Base-by-base conservation (phyloP, 2,888 invertebrate genomes). In the Encarsia formosa region DNA sequence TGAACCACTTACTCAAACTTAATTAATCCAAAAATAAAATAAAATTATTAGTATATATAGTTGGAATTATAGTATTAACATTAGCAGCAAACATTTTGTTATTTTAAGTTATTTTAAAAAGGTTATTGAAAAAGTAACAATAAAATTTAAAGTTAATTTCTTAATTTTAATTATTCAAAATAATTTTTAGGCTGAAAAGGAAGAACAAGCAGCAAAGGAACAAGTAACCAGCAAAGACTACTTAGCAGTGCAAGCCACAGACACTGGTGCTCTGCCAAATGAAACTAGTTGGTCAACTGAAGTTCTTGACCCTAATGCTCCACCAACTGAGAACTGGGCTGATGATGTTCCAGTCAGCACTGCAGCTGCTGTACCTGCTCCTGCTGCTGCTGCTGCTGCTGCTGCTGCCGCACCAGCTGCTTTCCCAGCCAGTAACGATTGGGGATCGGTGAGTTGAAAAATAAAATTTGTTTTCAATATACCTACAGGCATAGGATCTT, bases 141-240 rank as follows among this genome's bases (percentile, higher is more conserved):
- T 9, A 20, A 11, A 18, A 35, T n/a, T n/a, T n/a, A 24, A 24
- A 5, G 6, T 23, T 24, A 22, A 35, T 13, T 29, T 8, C 13
- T 23, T 31, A 41, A 39, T 24, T n/a, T 22, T 13, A 34, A 5
- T n/a, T n/a, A n/a, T n/a, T n/a, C n/a, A n/a, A n/a, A n/a, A 29
- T 16, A 40, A 16, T 48, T 31, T n/a, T 23, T 41, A 35, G 80
- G 91, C 90, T 62, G 95, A 96, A 73, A 96, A 96, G 78, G 95
- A 96, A 67, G 95, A 96, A 73, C 91, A 91, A 67, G 88, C 88
- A 38, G 88, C 87, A 43, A 91, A 91, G 77, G 91, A 91, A 75
- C 79, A 84, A 62, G 81, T 82, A 18, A 72, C 74, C 11, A 72
- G 75, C 32, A 80, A 80, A 57, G 79, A 78, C 49, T 74, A 74